Evolutionary conservation across 2,113 vertebrate genomes (phyloP), one percentile per base, ranked within the genome.

Genomic region (Micromys minutus): DNA sequence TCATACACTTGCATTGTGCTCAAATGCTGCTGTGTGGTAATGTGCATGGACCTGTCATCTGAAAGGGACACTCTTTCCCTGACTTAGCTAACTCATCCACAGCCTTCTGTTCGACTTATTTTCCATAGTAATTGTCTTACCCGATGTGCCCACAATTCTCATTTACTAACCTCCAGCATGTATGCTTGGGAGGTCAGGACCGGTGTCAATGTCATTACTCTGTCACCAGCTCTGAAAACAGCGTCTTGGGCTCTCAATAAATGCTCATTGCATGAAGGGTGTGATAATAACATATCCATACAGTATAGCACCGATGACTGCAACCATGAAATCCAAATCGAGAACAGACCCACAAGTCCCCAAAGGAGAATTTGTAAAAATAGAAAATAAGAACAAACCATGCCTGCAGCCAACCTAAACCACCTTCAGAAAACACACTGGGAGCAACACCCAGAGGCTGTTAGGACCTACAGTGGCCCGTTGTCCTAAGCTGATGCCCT

Each of bases 1-100:
- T 39, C 21, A 9, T 12, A n/a, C 1, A 36, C 47, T 52, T 74
- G 7, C 0, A 0, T n/a, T 26, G n/a, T 67, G 22, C 17, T 42
- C 63, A n/a, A 52, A 93, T 0, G 0, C 0, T 79, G 65, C 57
- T 39, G 0, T 3, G 11, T 13, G 11, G n/a, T 11, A 67, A 34
- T 67, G 65, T 34, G 31, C 31, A 57, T 6, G 74, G 67, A 63
- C 57, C 47, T n/a, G 55, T 15, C 13, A 89, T 42, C 19, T 16
- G 7, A 36, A 39, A 55, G n/a, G 34, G 8, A 15, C 12, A 21
- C 3, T 16, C 21, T 36, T 65, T 50, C n/a, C 47, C 69, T 4
- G 5, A 57, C 29, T 69, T 39, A n/a, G 50, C 31, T 61, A 80
- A 36, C 34, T 77, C 10, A 19, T 34, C 57, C 3, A 2, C 1